These are phyloP conservation scores for Acanthosoma haemorrhoidale DNA, from an alignment of 2,888 invertebrate genomes.

Conservation along the genomic window DNA sequence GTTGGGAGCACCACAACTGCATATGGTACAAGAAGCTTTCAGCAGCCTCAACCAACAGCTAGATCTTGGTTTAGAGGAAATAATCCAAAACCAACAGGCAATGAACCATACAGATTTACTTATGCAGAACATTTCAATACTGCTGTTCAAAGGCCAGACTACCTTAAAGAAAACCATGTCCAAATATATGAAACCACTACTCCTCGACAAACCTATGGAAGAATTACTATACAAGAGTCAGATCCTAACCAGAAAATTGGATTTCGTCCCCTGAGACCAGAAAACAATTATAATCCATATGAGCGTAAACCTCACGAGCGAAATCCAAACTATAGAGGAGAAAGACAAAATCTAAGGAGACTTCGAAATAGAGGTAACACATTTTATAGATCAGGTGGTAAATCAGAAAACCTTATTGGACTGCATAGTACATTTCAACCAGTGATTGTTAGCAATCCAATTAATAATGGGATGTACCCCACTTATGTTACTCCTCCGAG, in stretches of 20 bases:
- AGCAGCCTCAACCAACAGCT: not conserved
- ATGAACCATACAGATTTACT: not conserved
- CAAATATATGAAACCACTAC: not conserved
- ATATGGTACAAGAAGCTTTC: not conserved
- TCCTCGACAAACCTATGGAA: not conserved
- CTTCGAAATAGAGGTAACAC: not conserved
- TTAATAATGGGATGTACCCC: not conserved
- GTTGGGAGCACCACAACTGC: not conserved
- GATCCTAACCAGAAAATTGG: not conserved
- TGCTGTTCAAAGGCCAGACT: not conserved
- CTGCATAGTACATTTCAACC: not conserved
- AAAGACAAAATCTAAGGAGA: not conserved
- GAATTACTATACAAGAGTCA: not conserved
- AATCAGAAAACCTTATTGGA: not conserved
- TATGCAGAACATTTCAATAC: not conserved
- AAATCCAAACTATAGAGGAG: conserved; percentile 34
- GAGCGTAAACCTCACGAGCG: conserved; percentile 31
- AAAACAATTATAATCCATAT: not conserved
- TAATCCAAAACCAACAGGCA: not conserved
- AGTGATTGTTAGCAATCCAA: not conserved
- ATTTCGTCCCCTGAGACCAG: not conserved
- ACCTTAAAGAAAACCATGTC: not conserved
- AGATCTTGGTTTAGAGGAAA: not conserved
- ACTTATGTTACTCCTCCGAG: not conserved
- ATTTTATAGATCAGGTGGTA: not conserved